These are phyloP conservation scores for Drosophila mercatorum DNA, from an alignment of 2,888 invertebrate species.

Conservation along the genomic window DNA sequence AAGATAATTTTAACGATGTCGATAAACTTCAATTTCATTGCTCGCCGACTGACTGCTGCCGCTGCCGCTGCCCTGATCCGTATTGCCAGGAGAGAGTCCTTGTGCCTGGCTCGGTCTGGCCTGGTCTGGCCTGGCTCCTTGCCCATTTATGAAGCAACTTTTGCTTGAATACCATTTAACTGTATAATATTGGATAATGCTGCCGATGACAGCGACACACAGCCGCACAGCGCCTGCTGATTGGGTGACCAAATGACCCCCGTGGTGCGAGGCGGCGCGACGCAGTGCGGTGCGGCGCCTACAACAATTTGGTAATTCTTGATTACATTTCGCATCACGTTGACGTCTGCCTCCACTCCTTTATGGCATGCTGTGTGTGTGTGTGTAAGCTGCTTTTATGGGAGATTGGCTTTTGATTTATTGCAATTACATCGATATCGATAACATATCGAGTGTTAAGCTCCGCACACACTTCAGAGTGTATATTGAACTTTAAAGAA, in stretches of 20 bases:
- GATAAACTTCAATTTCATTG: conserved; percentile 81
- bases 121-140: conserved; percentile 28
- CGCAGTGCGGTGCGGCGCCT: conserved; percentile 16
- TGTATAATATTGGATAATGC: conserved; percentile 64
- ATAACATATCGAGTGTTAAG: conserved; percentile 19
- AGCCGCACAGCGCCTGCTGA: conserved; percentile 15
- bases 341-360: conserved; percentile 8
- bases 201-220: conserved; percentile 40
- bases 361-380: not conserved
- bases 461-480: not conserved
- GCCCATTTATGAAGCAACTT: conserved; percentile 57
- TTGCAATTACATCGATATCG: conserved; percentile 6
- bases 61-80: conserved; percentile 23
- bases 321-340: conserved; percentile 51
- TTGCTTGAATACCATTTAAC: conserved; percentile 63
- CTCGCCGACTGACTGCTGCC: conserved; percentile 46
- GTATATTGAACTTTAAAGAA: not conserved
- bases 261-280: not conserved
- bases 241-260: conserved; percentile 26
- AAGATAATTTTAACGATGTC: conserved; percentile 80
- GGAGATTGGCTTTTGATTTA: conserved; percentile 1
- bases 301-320: conserved; percentile 60
- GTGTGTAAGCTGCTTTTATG: conserved; percentile 6
- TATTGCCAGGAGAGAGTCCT: conserved; percentile 16
- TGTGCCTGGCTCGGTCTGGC: conserved; percentile 21